These are phyloP conservation scores for Argopecten irradians DNA, from an alignment of 1,140 invertebrate species.

Conservation along the genomic window DNA sequence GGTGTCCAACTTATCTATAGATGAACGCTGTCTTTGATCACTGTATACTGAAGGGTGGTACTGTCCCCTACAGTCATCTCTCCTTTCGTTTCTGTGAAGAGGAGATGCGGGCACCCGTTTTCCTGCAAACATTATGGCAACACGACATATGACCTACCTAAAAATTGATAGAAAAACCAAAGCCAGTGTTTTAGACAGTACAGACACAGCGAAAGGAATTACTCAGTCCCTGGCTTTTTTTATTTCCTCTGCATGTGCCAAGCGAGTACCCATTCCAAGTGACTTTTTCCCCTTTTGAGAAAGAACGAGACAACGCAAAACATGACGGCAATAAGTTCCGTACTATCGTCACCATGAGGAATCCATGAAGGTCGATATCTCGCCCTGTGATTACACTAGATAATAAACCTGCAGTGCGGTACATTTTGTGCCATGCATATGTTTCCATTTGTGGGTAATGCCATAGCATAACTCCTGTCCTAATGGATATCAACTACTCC, in stretches of 20 bases:
- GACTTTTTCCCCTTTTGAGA: background rate
- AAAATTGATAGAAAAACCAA: conserved; percentile 52
- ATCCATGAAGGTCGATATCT: conserved; percentile 62
- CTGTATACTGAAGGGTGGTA: no score
- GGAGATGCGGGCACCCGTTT: background rate
- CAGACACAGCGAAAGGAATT: no score
- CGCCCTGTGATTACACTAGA: conserved; percentile 61
- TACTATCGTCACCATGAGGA: conserved; percentile 67
- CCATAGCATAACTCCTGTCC: conserved; percentile 61
- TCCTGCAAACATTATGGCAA: conserved; percentile 39
- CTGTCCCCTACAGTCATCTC: conserved; percentile 50
- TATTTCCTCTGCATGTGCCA: conserved; percentile 51
- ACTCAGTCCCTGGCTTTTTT: conserved; percentile 52
- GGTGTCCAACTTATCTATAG: no score
- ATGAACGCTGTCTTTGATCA: no score
- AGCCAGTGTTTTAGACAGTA: conserved; percentile 55
- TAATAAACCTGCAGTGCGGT: conserved; percentile 61
- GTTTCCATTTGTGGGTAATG: conserved; percentile 60
- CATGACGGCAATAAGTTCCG: conserved; percentile 56
- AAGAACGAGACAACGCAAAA: conserved; percentile 66
- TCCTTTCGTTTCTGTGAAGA: conserved; percentile 26
- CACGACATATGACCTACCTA: conserved; percentile 54
- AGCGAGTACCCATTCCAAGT: conserved; percentile 26
- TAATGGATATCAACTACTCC: conserved; percentile 59
- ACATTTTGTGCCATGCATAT: conserved; percentile 60